These are phyloP conservation scores for Spodoptera littoralis DNA, from an alignment of 2,888 invertebrate genomes.

Conservation along the genomic window DNA sequence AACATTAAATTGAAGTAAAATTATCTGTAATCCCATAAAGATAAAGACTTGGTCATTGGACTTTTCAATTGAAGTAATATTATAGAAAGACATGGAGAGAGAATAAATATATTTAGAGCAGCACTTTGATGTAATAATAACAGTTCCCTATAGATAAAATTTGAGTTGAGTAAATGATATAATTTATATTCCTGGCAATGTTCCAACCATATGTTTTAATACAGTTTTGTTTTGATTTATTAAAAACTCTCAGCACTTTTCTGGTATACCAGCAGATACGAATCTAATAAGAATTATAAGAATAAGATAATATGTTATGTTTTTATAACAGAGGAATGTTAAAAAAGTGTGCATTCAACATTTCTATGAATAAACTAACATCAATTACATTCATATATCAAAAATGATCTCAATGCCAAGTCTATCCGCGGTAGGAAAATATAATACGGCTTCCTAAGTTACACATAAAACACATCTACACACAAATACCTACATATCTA, in stretches of 20 bases:
- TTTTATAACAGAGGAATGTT: not conserved
- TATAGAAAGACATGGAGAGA: too few species aligned
- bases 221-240: constrained; percentile 27
- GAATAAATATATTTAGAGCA: constrained; percentile 9
- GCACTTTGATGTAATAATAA: constrained; percentile 33
- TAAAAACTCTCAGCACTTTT: not conserved
- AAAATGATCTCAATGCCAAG: constrained; percentile 69
- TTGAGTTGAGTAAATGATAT: constrained; percentile 31
- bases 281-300: not conserved
- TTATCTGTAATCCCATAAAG: too few species aligned
- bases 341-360: constrained; percentile 5
- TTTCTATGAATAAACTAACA: constrained; percentile 41
- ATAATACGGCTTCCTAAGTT: constrained; percentile 68
- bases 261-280: not conserved
- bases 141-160: constrained; percentile 39
- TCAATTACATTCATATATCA: constrained; percentile 56
- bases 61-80: too few species aligned
- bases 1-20: too few species aligned
- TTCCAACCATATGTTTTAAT: constrained; percentile 26
- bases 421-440: constrained; percentile 57
- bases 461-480: not conserved
- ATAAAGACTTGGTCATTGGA: too few species aligned
- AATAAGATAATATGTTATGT: too few species aligned
- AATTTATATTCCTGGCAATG: constrained; percentile 42
- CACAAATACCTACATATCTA: constrained; percentile 36